These are phyloP conservation scores for Octodonta nipae DNA, from an alignment of 2,888 invertebrate genomes.

Conservation along the genomic window DNA sequence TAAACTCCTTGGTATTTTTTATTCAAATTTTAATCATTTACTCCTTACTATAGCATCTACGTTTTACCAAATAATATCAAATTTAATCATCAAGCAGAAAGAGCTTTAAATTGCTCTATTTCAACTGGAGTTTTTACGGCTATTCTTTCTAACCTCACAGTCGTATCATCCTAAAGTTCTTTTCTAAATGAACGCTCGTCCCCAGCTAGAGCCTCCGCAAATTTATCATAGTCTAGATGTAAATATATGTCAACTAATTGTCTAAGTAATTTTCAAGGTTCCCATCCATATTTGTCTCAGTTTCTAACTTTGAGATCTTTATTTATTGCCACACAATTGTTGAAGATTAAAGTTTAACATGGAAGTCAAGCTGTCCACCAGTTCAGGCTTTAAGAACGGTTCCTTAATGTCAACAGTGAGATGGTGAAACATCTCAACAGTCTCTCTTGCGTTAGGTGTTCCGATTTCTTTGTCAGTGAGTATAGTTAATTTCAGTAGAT, in stretches of 20 bases:
- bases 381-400: conserved; percentile 84
- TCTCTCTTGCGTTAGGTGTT: conserved; percentile 91
- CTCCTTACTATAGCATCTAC: too few relatives aligned
- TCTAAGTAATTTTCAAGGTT: conserved; percentile 79
- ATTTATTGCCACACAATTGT: conserved; percentile 91
- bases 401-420: conserved; percentile 87
- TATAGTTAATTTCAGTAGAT: too few relatives aligned
- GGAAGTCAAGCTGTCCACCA: conserved; percentile 81
- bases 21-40: too few relatives aligned
- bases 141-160: conserved; percentile 64
- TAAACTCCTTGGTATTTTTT: too few relatives aligned
- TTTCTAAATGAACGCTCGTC: conserved; percentile 95
- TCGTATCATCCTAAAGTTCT: conserved; percentile 84
- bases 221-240: conserved; percentile 83
- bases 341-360: conserved; percentile 98
- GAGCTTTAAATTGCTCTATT: conserved; percentile 77
- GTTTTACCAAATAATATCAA: too few relatives aligned
- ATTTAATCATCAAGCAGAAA: too few relatives aligned
- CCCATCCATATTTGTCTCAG: conserved; percentile 94
- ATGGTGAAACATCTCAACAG: conserved; percentile 96
- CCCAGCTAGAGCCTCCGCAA: conserved; percentile 82
- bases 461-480: too few relatives aligned
- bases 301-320: conserved; percentile 84
- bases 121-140: conserved; percentile 74
- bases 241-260: conserved; percentile 94